A percentile compares a stretch with the other conserved stretches of the same genome.
Conservation (phyloP, 2,888 invertebrate species). For the Dinocampus coccinellae region DNA sequence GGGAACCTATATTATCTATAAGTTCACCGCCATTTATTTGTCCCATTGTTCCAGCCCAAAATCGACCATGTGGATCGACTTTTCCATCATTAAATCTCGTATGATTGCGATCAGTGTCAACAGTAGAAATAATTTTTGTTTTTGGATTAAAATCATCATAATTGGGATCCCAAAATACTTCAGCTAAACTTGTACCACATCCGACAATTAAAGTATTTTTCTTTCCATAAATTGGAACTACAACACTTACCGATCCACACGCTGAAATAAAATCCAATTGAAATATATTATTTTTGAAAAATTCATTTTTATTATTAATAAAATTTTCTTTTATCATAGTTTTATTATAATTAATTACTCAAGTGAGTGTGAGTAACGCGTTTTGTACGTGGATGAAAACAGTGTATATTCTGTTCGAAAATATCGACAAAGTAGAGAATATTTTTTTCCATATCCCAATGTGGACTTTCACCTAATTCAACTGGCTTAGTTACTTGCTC, state of each 20-base stretch:
- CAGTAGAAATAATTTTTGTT: conserved; percentile 62
- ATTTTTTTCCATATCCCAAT: conserved; percentile 73
- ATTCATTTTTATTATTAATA: background rate
- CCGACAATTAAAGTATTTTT: conserved; percentile 66
- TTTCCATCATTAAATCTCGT: conserved; percentile 79
- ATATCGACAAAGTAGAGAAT: conserved; percentile 77
- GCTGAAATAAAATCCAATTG: conserved; percentile 24
- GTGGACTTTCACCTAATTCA: conserved; percentile 75
- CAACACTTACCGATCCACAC: conserved; percentile 59
- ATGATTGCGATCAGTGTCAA: conserved; percentile 70
- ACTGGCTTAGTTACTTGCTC: conserved; percentile 52
- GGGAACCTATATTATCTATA: conserved; percentile 72
- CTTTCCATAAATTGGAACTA: conserved; percentile 64
- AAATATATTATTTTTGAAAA: background rate
- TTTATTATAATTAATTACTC: conserved; percentile 45
- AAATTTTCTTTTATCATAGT: background rate
- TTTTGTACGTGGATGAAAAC: conserved; percentile 72
- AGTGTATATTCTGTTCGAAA: conserved; percentile 69
- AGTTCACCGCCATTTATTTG: conserved; percentile 52
- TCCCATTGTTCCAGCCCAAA: conserved; percentile 73
- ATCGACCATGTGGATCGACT: conserved; percentile 76
- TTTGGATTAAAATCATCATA: conserved; percentile 45
- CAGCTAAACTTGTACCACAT: conserved; percentile 66
- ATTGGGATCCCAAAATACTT: conserved; percentile 70
- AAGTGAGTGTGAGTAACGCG: conserved; percentile 51